A percentile compares a stretch with the other conserved stretches of the same genome.
phyloP scores from a whole-genome alignment of 1,140 invertebrate species.

The Drosophila kurseongensis region DNA sequence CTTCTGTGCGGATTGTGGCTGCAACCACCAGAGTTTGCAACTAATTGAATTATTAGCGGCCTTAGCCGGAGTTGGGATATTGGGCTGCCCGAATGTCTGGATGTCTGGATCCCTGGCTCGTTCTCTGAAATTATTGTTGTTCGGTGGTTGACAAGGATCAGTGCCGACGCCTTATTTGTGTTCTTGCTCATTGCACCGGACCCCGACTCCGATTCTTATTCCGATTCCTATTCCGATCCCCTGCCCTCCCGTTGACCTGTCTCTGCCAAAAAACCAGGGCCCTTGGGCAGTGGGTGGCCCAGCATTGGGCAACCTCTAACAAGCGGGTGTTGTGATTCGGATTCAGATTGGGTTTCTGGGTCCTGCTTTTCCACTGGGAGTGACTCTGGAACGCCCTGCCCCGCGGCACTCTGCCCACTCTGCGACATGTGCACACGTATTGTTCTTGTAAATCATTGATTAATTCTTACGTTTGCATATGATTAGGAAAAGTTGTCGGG shows the following conservation, averaged over 20 bases:
- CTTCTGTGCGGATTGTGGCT: slow-evolving; percentile 38
- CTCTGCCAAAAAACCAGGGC: slow-evolving; percentile 36
- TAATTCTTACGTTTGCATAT: slow-evolving; percentile 79
- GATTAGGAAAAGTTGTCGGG: slow-evolving; percentile 70
- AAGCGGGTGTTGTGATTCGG: slow-evolving; percentile 57
- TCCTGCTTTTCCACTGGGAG: slow-evolving; percentile 23
- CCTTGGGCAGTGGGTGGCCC: slow-evolving; percentile 64
- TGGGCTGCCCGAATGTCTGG: slow-evolving; percentile 11
- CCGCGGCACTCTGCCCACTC: slow-evolving; percentile 36
- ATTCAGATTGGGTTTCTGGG: slow-evolving; percentile 10
- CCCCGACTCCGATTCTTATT: slow-evolving; percentile 16
- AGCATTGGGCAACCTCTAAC: slow-evolving; percentile 43
- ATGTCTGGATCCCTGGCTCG: slow-evolving; percentile 17
- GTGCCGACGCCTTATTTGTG: slow-evolving; percentile 81
- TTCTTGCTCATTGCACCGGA: slow-evolving; percentile 69
- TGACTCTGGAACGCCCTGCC: slow-evolving; percentile 32
- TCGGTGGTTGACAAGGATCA: slow-evolving; percentile 81
- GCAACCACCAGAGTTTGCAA: slow-evolving; percentile 66
- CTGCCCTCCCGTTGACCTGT: slow-evolving; percentile 30
- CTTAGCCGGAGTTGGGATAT: slow-evolving; percentile 31
- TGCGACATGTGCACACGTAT: slow-evolving; percentile 77
- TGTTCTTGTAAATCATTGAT: slow-evolving; percentile 82
- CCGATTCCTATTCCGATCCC: not conserved
- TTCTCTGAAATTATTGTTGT: slow-evolving; percentile 72
- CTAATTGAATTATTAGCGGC: slow-evolving; percentile 80